phyloP scores from a whole-genome alignment of 2,888 invertebrate genomes.

The Platycheirus albimanus region DNA sequence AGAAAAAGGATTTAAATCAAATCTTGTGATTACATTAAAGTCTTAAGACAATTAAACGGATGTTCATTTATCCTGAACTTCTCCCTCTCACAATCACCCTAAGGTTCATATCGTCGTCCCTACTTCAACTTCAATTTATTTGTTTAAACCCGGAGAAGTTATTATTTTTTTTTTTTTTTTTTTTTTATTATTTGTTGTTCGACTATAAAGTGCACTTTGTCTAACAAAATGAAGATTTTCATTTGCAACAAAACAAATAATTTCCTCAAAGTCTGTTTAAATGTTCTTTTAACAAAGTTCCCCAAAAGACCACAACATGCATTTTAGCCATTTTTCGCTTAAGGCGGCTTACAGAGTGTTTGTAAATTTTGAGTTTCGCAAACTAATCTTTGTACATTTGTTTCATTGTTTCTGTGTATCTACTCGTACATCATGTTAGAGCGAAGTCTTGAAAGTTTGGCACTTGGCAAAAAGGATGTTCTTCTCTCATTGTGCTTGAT shows the following conservation, averaged over 20 bases:
- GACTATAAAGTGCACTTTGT: constrained; percentile 31
- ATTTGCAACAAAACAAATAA: constrained; percentile 54
- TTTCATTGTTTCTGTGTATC: background rate
- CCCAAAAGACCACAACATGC: constrained; percentile 54
- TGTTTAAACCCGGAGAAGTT: background rate
- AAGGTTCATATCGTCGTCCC: background rate
- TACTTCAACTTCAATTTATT: constrained; percentile 1
- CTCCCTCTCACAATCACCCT: background rate
- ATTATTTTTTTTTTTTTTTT: background rate
- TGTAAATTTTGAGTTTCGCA: constrained; percentile 15
- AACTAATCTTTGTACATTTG: constrained; percentile 27
- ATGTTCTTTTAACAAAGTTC: constrained; percentile 41
- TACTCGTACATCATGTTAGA: too few relatives aligned
- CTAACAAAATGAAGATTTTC: constrained; percentile 36
- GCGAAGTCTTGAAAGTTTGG: constrained; percentile 22
- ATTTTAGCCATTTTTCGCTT: constrained; percentile 45
- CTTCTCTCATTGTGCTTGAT: background rate
- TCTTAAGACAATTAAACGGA: constrained; percentile 27
- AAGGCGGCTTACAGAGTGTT: constrained; percentile 24
- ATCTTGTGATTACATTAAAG: constrained; percentile 46
- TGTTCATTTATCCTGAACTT: constrained; percentile 1
- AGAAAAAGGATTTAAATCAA: constrained; percentile 24
- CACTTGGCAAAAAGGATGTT: constrained; percentile 16
- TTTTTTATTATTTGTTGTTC: background rate
- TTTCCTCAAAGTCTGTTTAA: constrained; percentile 34